Evolutionary conservation across 1,140 invertebrate species (phyloP).

Genomic region (Eulimnadia texana): DNA sequence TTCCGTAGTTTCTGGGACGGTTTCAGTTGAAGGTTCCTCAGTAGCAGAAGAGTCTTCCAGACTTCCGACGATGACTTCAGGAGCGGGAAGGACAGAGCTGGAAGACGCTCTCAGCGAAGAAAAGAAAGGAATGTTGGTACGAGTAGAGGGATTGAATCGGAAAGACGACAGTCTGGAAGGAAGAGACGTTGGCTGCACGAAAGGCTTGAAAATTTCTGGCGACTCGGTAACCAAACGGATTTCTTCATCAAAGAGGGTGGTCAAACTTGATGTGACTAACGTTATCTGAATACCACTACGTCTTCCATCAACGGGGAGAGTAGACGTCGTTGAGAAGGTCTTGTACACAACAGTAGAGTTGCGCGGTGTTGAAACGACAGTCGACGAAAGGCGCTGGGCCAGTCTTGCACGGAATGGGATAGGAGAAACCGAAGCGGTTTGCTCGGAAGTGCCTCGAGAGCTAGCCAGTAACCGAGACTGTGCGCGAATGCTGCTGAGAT

Average conservation of each 20-base stretch:
- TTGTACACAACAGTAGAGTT: constrained; percentile 23
- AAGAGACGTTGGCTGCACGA: constrained; percentile 9
- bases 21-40: not conserved
- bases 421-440: not conserved
- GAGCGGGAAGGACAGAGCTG: constrained; percentile 3
- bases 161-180: constrained; percentile 12
- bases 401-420: constrained; percentile 4
- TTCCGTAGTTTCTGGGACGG: constrained; percentile 10
- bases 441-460: not conserved
- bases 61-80: constrained; percentile 9
- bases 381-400: constrained; percentile 3
- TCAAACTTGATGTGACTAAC: constrained; percentile 24
- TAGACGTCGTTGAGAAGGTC: constrained; percentile 23
- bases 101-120: not conserved
- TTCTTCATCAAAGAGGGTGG: constrained; percentile 21
- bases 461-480: constrained; percentile 6
- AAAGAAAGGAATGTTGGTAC: constrained; percentile 1
- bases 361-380: not conserved
- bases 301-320: constrained; percentile 24
- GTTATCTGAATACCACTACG: constrained; percentile 22
- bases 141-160: constrained; percentile 4
- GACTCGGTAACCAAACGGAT: constrained; percentile 21
- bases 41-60: constrained; percentile 3
- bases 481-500: constrained; percentile 17
- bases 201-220: constrained; percentile 21